Evolutionary conservation across 2,113 vertebrate genomes (phyloP), one percentile per base, ranked within the genome.

Genomic region (Odontophorus gujanensis): DNA sequence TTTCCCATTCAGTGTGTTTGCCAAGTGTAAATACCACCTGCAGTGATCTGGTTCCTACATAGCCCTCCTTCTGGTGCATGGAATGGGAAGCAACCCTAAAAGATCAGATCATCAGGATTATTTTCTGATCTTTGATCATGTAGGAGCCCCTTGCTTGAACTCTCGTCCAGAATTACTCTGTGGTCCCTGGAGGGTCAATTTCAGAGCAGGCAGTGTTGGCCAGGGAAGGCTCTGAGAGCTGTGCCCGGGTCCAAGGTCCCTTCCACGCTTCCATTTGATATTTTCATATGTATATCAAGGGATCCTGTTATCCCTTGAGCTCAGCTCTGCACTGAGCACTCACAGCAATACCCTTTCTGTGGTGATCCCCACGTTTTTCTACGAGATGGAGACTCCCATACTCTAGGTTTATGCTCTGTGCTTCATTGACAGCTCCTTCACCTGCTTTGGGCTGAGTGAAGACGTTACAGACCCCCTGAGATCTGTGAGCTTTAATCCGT

Each of bases 351-450:
- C 45, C 4, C 7, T 86, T 83, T 84, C 69, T 74, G 25, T 62
- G 40, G 26, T 62, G 65, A 62, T 89, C 7, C 63, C 17, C 34
- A 30, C 4, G 20, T 11, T 68, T 51, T 73, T 77, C 58, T 17
- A 47, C 25, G 68, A 73, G 40, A 28, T 1, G 0, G 67, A 65
- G 22, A 53, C 20, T 66, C 25, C 50, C 17, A 7, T 25, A 14
- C 57, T 81, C 69, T 34, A 10, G 3, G 0, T 61, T 77, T 50
- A 43, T 34, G 9, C 14, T 0, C 0, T 58, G 71, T 9, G 4
- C 13, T 42, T 66, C 25, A 28, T 36, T 51, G 25, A 50, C n/a
- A 71, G n/a, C 36, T 71, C 67, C 47, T 24, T 14, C 67, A 20
- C 34, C 47, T 71, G 25, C 12, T 9, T 26, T 67, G 36, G 47